These are phyloP conservation scores for Propithecus coquereli DNA, from an alignment of 2,113 vertebrate species.

Conservation along the genomic window DNA sequence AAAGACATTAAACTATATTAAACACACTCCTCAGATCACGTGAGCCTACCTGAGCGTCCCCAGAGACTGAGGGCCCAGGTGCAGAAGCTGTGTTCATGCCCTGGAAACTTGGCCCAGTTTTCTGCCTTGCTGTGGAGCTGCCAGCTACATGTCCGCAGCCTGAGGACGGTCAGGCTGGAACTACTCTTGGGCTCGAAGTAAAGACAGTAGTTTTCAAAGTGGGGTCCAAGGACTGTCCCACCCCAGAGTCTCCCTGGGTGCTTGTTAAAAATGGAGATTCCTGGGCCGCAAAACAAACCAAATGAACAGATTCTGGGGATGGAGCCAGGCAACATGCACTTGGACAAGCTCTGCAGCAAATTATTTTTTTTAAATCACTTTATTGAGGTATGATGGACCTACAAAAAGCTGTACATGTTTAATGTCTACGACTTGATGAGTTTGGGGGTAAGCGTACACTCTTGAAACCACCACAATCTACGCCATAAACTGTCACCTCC, in stretches of 20 bases:
- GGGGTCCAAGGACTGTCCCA: neutral
- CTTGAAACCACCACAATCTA: neutral
- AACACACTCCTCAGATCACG: rapidly evolving
- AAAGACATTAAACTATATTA: neutral
- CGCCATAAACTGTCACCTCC: neutral
- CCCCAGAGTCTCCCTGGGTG: neutral
- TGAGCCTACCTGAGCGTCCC: neutral
- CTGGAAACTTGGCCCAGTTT: neutral
- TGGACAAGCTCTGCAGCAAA: neutral
- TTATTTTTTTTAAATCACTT: neutral
- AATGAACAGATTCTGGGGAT: neutral
- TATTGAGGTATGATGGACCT: neutral
- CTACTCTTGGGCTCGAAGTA: neutral
- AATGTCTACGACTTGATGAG: neutral
- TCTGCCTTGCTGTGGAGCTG: neutral
- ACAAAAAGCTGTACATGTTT: neutral
- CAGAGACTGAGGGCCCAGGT: neutral
- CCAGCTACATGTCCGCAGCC: neutral
- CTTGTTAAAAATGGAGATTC: neutral
- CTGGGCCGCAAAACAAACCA: neutral
- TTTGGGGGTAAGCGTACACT: neutral
- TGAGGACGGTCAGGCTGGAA: neutral
- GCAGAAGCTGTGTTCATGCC: neutral
- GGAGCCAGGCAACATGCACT: neutral
- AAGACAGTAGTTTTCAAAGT: neutral